These are phyloP conservation scores for Rhagoletis zephyria DNA, from an alignment of 1,140 invertebrate genomes.

Conservation along the genomic window DNA sequence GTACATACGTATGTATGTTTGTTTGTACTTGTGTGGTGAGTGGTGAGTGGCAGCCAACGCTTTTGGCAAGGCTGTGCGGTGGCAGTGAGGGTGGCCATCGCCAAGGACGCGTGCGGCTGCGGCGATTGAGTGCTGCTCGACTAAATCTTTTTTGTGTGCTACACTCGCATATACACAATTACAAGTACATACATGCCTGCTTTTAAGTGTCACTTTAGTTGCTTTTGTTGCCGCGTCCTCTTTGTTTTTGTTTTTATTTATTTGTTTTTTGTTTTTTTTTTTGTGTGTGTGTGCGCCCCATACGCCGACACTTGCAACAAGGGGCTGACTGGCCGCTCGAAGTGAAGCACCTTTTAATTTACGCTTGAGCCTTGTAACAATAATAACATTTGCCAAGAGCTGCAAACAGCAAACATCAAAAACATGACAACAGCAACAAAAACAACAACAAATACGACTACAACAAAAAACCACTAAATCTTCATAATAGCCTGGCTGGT, in stretches of 20 bases:
- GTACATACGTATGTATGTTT: neutral
- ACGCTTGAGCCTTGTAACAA: slow-evolving; percentile 29
- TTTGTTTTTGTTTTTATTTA: neutral
- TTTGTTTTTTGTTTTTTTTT: neutral
- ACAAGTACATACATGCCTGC: neutral
- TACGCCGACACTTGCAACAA: neutral
- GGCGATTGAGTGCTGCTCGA: neutral
- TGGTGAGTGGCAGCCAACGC: neutral
- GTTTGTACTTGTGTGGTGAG: too few species aligned
- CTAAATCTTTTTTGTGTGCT: neutral
- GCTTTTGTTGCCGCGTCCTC: neutral
- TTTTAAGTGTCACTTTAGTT: neutral
- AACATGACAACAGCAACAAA: too few species aligned
- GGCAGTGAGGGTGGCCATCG: neutral
- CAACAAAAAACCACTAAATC: slow-evolving; percentile 3
- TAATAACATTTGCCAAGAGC: neutral
- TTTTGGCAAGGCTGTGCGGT: neutral
- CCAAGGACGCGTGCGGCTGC: too few species aligned
- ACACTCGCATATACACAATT: neutral
- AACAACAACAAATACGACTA: neutral
- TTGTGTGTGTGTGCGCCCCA: neutral
- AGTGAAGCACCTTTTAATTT: slow-evolving; percentile 43
- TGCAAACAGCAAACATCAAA: neutral
- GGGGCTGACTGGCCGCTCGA: neutral
- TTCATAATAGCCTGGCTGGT: slow-evolving; percentile 19